phyloP scores from a whole-genome alignment of 2,888 invertebrate species.

The Heliconius charithonia region DNA sequence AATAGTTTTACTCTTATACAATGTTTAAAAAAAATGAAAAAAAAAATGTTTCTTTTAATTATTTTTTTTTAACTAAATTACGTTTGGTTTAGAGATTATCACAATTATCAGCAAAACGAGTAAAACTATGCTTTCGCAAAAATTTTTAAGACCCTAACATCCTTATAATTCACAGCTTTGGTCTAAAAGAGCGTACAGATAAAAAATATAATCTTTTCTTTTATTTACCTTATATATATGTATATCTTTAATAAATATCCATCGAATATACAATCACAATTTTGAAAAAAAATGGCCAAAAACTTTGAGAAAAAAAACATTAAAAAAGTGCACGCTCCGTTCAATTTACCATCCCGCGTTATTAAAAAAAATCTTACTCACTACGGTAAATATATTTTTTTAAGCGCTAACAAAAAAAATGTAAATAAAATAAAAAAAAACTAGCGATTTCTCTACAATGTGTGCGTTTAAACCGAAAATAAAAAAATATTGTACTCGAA shows the following conservation, averaged over 20 bases:
- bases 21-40: conserved; percentile 7
- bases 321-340: conserved; percentile 60
- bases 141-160: conserved; percentile 19
- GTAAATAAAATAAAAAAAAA: conserved; percentile 39
- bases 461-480: conserved; percentile 47
- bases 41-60: not conserved
- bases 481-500: conserved; percentile 51
- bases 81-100: conserved; percentile 26
- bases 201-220: conserved; percentile 57
- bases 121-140: conserved; percentile 11
- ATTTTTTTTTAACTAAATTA: conserved; percentile 17
- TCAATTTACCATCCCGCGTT: conserved; percentile 60
- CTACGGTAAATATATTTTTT: conserved; percentile 59
- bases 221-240: conserved; percentile 40
- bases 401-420: conserved; percentile 46
- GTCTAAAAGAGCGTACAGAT: conserved; percentile 73
- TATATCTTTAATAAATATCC: conserved; percentile 52
- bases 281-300: conserved; percentile 44
- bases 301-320: conserved; percentile 49
- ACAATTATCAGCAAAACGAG: conserved; percentile 24
- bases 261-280: conserved; percentile 50
- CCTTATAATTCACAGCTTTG: conserved; percentile 77
- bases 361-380: conserved; percentile 54
- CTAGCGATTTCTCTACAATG: conserved; percentile 53
- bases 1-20: conserved; percentile 34